Conservation (phyloP, 2,113 vertebrate species). For the Solea solea region DNA sequence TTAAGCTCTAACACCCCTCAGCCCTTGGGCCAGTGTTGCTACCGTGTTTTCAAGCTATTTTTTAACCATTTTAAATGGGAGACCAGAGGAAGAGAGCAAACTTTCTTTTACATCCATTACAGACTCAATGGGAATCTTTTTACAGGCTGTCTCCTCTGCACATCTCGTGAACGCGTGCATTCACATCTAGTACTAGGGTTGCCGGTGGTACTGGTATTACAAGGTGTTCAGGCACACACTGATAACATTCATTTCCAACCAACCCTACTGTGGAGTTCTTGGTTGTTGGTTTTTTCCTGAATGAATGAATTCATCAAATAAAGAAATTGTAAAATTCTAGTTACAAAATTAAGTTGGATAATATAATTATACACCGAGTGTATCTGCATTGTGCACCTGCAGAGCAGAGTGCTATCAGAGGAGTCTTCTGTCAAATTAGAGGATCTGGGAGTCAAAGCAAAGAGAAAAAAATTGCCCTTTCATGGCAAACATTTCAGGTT, state of each 20-base stretch:
- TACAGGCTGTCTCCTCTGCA: constrained; percentile 40
- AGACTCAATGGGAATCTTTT: constrained; percentile 58
- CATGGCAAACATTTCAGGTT: not conserved
- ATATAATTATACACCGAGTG: not conserved
- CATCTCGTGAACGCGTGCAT: constrained; percentile 32
- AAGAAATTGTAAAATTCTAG: not conserved
- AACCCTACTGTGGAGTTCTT: not conserved
- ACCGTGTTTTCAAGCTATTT: constrained; percentile 23
- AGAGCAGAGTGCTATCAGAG: not conserved
- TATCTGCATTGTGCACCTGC: not conserved
- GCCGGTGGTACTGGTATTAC: not conserved
- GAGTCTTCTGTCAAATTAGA: not conserved
- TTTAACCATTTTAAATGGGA: constrained; percentile 35
- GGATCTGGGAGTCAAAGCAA: not conserved
- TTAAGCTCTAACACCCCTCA: constrained; percentile 6
- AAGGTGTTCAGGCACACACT: not conserved
- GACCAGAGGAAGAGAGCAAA: constrained; percentile 39
- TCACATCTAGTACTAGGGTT: constrained; percentile 4
- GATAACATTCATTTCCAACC: not conserved
- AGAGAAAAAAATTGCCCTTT: not conserved
- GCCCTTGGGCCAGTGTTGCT: not conserved
- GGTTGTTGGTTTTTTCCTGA: not conserved
- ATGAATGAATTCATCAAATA: not conserved
- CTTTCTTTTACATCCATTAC: constrained; percentile 55
- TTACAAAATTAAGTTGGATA: too few species aligned